phyloP scores from a whole-genome alignment of 1,140 invertebrate species.

The Macrosteles quadrilineatus region DNA sequence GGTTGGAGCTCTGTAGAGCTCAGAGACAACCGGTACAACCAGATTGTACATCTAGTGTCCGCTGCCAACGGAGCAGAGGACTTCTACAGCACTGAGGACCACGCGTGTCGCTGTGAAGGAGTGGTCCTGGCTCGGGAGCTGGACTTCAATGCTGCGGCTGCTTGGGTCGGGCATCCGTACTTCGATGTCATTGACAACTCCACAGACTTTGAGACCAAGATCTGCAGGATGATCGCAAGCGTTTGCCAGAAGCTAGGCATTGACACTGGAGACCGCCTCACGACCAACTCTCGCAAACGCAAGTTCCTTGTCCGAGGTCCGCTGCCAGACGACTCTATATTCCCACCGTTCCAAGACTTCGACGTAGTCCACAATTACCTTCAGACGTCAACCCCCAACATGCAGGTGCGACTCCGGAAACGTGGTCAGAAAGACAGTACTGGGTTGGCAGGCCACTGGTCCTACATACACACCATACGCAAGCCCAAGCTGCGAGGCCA shows the following conservation, averaged over 20 bases:
- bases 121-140: constrained; percentile 82
- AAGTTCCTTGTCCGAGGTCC: constrained; percentile 86
- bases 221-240: constrained; percentile 87
- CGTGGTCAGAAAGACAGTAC: constrained; percentile 89
- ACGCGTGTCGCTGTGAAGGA: constrained; percentile 86
- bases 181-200: constrained; percentile 99
- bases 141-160: constrained; percentile 88
- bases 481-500: constrained; percentile 86
- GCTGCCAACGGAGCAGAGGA: constrained; percentile 97
- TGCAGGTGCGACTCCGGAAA: constrained; percentile 91
- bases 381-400: constrained; percentile 81
- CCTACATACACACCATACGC: constrained; percentile 93
- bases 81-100: constrained; percentile 94
- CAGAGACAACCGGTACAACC: constrained; percentile 95
- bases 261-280: constrained; percentile 88
- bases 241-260: constrained; percentile 95
- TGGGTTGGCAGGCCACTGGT: constrained; percentile 68
- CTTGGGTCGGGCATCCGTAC: constrained; percentile 98
- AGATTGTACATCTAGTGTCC: constrained; percentile 93
- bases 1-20: constrained; percentile 93
- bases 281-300: constrained; percentile 87
- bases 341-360: constrained; percentile 97
- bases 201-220: constrained; percentile 95
- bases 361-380: constrained; percentile 97
- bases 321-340: constrained; percentile 70